A percentile compares a stretch with the other conserved stretches of the same genome.
These are phyloP conservation scores for Arenaria interpres DNA, from an alignment of 2,113 vertebrate species.

Conservation along the genomic window DNA sequence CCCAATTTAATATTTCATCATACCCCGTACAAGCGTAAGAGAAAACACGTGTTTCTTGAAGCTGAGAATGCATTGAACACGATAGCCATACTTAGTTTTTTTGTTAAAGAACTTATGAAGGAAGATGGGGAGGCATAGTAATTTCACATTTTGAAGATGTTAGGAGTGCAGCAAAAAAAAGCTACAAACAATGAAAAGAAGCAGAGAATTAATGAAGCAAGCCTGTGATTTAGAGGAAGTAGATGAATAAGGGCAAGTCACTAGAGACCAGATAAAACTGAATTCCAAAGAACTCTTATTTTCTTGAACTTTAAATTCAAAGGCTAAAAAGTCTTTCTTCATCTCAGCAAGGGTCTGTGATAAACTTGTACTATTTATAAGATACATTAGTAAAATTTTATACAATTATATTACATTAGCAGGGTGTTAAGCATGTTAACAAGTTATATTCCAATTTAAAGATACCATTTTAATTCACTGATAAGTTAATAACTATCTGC, in stretches of 20 bases:
- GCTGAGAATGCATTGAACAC: not conserved
- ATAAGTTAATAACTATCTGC: not conserved
- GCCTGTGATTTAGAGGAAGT: conserved; percentile 5
- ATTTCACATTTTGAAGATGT: not conserved
- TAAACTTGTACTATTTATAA: conserved; percentile 1
- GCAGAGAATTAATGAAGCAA: not conserved
- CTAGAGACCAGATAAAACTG: not conserved
- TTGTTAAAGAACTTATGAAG: not conserved
- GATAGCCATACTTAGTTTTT: not conserved
- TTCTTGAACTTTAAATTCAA: conserved; percentile 29
- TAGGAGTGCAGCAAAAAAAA: not conserved
- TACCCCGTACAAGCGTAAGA: not conserved
- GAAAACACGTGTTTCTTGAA: not conserved
- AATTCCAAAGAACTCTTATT: not conserved
- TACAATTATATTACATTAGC: conserved; percentile 20
- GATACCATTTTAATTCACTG: not conserved
- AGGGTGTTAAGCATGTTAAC: not conserved
- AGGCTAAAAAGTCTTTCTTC: not conserved
- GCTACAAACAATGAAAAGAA: not conserved
- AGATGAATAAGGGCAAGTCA: conserved; percentile 33
- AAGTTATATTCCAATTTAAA: conserved; percentile 1
- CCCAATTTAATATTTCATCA: conserved; percentile 52
- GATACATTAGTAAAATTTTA: not conserved
- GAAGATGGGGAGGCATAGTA: not conserved
- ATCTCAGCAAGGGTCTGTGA: not conserved